Percentiles rank a stretch among this genome's conserved stretches.
Evolutionary conservation across 2,113 vertebrate species (phyloP).

Genomic region (Brachypodius melanocephalos): DNA sequence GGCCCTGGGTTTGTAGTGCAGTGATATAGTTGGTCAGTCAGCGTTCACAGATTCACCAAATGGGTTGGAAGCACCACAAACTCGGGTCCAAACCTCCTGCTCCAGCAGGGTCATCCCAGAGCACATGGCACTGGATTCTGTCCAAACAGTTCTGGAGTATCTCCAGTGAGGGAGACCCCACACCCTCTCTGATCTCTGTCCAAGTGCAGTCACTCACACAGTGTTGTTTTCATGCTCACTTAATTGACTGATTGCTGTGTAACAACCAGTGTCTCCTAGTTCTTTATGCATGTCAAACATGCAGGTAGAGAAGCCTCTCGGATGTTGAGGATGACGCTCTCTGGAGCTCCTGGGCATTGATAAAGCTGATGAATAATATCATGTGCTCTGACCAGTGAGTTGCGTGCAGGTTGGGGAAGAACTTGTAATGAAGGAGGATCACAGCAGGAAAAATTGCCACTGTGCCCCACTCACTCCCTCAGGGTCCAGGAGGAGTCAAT

Average conservation of each 20-base stretch:
- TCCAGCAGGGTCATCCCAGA: not conserved
- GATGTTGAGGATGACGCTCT: not conserved
- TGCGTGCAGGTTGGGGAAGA: not conserved
- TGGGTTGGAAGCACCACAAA: not conserved
- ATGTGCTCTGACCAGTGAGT: no score
- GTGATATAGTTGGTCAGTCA: not conserved
- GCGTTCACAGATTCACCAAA: rapidly evolving
- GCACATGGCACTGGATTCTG: not conserved
- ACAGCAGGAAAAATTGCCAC: not conserved
- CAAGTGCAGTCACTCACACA: not conserved
- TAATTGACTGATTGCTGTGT: not conserved
- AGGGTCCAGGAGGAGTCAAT: not conserved
- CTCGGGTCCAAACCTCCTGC: not conserved
- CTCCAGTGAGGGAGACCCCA: not conserved
- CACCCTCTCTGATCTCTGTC: not conserved
- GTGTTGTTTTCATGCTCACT: not conserved
- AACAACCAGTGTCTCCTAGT: not conserved
- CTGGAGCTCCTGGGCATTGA: not conserved
- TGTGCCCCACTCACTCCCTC: not conserved
- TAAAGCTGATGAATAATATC: not conserved
- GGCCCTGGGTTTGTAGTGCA: not conserved
- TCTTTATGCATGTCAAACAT: not conserved
- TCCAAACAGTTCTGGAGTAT: not conserved
- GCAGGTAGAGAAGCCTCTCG: not conserved
- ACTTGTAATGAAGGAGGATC: not conserved